Evolutionary conservation across 2,888 invertebrate species (phyloP), one percentile per base, ranked within the genome.

Genomic region (Cyaniris semiargus): DNA sequence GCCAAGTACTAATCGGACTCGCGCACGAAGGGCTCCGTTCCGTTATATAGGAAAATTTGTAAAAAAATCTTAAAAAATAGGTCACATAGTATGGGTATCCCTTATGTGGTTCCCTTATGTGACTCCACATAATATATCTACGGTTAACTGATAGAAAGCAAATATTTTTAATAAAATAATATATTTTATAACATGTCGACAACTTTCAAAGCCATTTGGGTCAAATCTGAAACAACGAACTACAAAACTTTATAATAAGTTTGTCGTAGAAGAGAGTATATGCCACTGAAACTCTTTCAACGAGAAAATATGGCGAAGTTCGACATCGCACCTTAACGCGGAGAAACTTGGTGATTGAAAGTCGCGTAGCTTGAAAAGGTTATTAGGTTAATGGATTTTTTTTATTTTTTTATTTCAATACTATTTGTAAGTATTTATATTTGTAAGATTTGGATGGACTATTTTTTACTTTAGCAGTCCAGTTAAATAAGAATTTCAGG

Each of bases 191-290:
- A 56, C 1, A n/a, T 56, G 21, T 21, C 58, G 21, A 21, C 27
- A 23, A 23, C 4, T 66, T 66, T 60, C 23, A 60, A 66, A 66
- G 27, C 15, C 21, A 44, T 72, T 72, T 34, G 44, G 71, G 38
- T 72, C 71, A 72, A 38, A 72, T 18, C 44, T 72, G 27, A 72
- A 72, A 38, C 38, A 71, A 70, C 34, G 27, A 31, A 38, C 38
- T 44, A 72, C 44, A 23, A 72, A 72, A 72, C 44, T 72, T 72
- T 72, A 72, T 72, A 72, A 72, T 44, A 72, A 21, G 72, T 72
- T 72, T 72, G 44, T 72, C 44, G 38, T 38, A n/a, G 71, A n/a
- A n/a, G n/a, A n/a, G n/a, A 21, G 38, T 44, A 72, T 44, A 23
- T 72, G 38, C 21, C 44, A 44, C 72, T 21, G 66, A 7, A 66